Conservation (phyloP, 2,113 vertebrate genomes). For the Lophura nycthemera region DNA sequence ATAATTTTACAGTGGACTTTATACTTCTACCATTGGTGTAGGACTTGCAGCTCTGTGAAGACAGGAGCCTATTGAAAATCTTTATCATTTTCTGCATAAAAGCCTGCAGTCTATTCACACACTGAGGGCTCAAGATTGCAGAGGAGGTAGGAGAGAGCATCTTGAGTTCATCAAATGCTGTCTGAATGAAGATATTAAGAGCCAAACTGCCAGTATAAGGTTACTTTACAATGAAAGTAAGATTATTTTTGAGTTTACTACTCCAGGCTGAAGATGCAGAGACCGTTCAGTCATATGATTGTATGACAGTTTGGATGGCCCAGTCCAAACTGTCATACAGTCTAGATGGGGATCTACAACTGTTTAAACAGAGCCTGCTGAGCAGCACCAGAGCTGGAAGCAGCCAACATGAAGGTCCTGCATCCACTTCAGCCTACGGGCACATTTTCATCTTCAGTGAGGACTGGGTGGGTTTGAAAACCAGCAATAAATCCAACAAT, state of each 20-base stretch:
- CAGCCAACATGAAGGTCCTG: not conserved
- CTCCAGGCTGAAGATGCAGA: not conserved
- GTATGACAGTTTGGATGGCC: not conserved
- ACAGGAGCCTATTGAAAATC: not conserved
- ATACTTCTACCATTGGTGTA: constrained; percentile 1
- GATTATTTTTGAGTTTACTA: not conserved
- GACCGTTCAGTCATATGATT: not conserved
- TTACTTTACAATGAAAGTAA: not conserved
- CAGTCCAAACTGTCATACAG: not conserved
- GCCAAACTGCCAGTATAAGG: not conserved
- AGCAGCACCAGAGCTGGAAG: not conserved
- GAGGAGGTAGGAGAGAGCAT: not conserved
- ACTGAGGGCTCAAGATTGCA: not conserved
- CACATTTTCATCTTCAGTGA: not conserved
- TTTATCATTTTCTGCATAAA: not conserved
- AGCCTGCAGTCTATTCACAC: not conserved
- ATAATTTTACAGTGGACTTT: not conserved
- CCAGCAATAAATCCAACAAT: not conserved
- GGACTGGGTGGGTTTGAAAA: not conserved
- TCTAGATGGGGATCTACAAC: not conserved
- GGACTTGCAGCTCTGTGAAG: not conserved
- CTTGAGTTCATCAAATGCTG: not conserved
- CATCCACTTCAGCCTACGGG: not conserved
- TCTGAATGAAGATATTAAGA: not conserved
- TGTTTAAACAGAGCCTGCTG: not conserved